These are phyloP conservation scores for Cremastinae sp. DNA, from an alignment of 2,888 invertebrate genomes.

Conservation along the genomic window DNA sequence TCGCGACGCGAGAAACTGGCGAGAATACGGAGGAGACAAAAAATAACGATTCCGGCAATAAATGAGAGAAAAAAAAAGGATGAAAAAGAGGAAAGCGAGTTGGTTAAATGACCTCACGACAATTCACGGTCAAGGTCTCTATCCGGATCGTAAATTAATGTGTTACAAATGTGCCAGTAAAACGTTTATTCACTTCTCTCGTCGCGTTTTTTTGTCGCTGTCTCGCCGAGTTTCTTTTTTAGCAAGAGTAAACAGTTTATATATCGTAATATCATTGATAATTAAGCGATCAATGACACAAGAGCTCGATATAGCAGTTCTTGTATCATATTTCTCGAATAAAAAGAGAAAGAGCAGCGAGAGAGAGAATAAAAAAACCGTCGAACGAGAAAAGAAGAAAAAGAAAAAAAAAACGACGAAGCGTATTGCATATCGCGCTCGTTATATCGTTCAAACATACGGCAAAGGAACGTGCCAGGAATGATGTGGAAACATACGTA, in stretches of 20 bases:
- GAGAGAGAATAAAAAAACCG: constrained; percentile 15
- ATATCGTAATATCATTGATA: constrained; percentile 50
- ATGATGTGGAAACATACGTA: constrained; percentile 34
- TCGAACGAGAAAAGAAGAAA: constrained; percentile 15
- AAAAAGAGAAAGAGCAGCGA: constrained; percentile 1
- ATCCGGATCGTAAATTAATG: constrained; percentile 8
- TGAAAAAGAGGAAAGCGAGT: constrained; percentile 17
- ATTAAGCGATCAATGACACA: constrained; percentile 59
- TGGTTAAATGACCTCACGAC: constrained; percentile 26
- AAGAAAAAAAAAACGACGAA: constrained; percentile 26
- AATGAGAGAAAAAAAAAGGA: not conserved
- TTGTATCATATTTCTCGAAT: constrained; percentile 42
- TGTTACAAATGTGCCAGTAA: constrained; percentile 10
- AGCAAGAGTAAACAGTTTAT: constrained; percentile 2
- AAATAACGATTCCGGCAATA: not conserved
- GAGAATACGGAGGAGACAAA: not conserved
- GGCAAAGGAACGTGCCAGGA: constrained; percentile 45
- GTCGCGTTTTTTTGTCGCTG: constrained; percentile 14
- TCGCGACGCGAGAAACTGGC: not conserved
- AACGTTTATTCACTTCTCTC: constrained; percentile 26
- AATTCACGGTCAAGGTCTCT: constrained; percentile 52
- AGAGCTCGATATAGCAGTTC: constrained; percentile 40
- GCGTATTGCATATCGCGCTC: constrained; percentile 36
- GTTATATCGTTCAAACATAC: constrained; percentile 34
- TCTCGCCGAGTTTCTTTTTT: not conserved